Conservation (phyloP, 2,113 vertebrate genomes). For the Muscicapa adusta region DNA sequence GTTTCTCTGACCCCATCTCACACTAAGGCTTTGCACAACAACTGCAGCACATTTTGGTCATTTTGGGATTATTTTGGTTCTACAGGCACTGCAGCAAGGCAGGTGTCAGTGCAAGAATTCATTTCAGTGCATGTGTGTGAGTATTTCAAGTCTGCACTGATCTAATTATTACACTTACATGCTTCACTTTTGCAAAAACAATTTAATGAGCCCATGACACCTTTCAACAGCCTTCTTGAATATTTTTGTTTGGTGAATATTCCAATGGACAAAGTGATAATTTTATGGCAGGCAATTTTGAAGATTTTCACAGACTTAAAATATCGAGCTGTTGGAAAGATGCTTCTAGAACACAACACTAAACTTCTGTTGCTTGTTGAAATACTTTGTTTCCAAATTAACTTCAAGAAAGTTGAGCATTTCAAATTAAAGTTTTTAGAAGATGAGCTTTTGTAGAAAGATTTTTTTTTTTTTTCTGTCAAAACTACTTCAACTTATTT, state of each 20-base stretch:
- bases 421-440: not conserved
- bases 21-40: conserved; percentile 4
- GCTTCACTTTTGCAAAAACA: not conserved
- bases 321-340: not conserved
- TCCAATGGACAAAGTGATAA: not conserved
- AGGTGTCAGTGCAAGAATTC: conserved; percentile 5
- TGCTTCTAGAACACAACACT: not conserved
- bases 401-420: not conserved
- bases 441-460: not conserved
- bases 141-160: not conserved
- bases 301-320: not conserved
- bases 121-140: not conserved
- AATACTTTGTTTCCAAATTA: not conserved
- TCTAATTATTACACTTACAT: conserved; percentile 8
- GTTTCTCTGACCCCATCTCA: conserved; percentile 18
- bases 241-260: not conserved
- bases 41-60: not conserved
- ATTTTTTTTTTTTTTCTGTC: not conserved
- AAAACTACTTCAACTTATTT: not conserved
- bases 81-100: not conserved
- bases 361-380: not conserved
- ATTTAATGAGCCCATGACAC: not conserved
- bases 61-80: not conserved
- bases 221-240: not conserved
- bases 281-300: not conserved